phyloP scores from a whole-genome alignment of 2,888 invertebrate species.

The Acrobasis suavella region DNA sequence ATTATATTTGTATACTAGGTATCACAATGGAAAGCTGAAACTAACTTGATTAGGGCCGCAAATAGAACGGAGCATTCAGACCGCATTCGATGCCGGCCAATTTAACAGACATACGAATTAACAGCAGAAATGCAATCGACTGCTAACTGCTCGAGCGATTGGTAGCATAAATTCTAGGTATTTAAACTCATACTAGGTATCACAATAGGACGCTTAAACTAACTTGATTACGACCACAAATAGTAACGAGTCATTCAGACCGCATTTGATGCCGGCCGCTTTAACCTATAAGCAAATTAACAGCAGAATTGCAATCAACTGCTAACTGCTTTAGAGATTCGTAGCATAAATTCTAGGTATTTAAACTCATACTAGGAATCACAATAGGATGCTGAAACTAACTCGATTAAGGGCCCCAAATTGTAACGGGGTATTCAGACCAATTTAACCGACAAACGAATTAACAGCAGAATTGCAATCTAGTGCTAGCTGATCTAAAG shows the following conservation, averaged over 20 bases:
- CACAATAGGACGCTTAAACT: not conserved
- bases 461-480: constrained; percentile 41
- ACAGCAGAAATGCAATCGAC: constrained; percentile 39
- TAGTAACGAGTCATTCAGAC: constrained; percentile 21
- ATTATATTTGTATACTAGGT: not conserved
- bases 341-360: not conserved
- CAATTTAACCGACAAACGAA: constrained; percentile 34
- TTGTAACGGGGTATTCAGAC: constrained; percentile 18
- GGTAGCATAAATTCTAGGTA: not conserved
- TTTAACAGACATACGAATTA: constrained; percentile 37
- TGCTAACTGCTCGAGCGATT: constrained; percentile 28
- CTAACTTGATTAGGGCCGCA: constrained; percentile 10
- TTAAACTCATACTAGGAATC: not conserved
- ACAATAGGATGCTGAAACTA: constrained; percentile 6
- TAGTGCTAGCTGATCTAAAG: constrained; percentile 29
- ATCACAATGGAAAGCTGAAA: constrained; percentile 14
- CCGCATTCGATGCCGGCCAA: constrained; percentile 22
- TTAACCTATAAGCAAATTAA: constrained; percentile 38
- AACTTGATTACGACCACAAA: not conserved
- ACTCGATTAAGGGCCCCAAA: constrained; percentile 12
- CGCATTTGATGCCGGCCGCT: constrained; percentile 21
- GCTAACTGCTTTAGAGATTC: constrained; percentile 27
- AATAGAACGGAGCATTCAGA: constrained; percentile 20
- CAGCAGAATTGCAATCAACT: constrained; percentile 39
- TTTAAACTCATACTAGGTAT: not conserved